Evolutionary conservation across 2,888 invertebrate species (phyloP).

Genomic region (Tyria jacobaeae): DNA sequence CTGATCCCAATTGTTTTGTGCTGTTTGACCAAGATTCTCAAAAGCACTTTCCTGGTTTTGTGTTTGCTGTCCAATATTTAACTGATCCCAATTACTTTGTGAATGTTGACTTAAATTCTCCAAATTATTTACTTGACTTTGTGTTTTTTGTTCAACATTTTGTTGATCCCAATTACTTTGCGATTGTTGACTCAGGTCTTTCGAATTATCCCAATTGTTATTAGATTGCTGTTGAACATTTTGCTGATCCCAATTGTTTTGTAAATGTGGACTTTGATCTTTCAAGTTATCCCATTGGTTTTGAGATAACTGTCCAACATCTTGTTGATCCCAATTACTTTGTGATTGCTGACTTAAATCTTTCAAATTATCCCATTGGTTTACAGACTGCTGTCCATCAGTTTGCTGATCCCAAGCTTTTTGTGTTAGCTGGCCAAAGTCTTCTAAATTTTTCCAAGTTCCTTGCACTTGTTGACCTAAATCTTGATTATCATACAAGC

Average conservation of each 20-base stretch:
- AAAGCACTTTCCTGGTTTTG: slow-evolving; percentile 47
- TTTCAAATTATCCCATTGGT: slow-evolving; percentile 52
- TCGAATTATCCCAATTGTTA: slow-evolving; percentile 51
- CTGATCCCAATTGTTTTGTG: slow-evolving; percentile 43
- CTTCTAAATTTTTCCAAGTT: slow-evolving; percentile 38
- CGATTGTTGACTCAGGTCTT: slow-evolving; percentile 48
- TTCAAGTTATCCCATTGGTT: slow-evolving; percentile 48
- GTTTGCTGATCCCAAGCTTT: slow-evolving; percentile 40
- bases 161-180: slow-evolving; percentile 51
- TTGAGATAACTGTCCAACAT: slow-evolving; percentile 53
- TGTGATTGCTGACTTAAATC: slow-evolving; percentile 60
- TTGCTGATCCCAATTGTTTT: slow-evolving; percentile 47
- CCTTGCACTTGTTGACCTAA: slow-evolving; percentile 51
- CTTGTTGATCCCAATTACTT: slow-evolving; percentile 55
- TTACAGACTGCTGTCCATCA: slow-evolving; percentile 53
- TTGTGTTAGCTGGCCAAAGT: slow-evolving; percentile 56
- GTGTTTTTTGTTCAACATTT: slow-evolving; percentile 49
- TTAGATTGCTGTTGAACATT: slow-evolving; percentile 51
- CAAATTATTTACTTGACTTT: slow-evolving; percentile 51
- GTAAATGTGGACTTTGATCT: slow-evolving; percentile 51
- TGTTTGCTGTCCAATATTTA: slow-evolving; percentile 55
- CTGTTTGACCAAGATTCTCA: slow-evolving; percentile 56
- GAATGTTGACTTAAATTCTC: slow-evolving; percentile 57
- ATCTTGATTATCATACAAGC: slow-evolving; percentile 50
- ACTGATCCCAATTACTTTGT: slow-evolving; percentile 45